Percentiles rank a stretch among this genome's conserved stretches.
Evolutionary conservation across 2,113 vertebrate genomes (phyloP).

Genomic region (Oxyura jamaicensis): DNA sequence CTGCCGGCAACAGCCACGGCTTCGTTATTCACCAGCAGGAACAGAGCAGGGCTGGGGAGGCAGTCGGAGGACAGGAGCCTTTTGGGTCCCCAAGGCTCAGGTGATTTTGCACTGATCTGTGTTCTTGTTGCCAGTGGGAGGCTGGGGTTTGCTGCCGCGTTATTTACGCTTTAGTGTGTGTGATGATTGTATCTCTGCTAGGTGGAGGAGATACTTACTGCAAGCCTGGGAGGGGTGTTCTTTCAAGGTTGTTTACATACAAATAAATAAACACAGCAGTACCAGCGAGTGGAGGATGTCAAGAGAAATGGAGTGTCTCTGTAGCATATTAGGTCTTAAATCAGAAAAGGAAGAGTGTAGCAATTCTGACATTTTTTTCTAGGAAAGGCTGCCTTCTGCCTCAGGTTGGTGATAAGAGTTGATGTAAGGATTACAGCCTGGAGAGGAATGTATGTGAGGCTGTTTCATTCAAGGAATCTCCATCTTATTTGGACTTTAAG

Average conservation of each 20-base stretch:
- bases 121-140: background rate
- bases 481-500: background rate
- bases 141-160: background rate
- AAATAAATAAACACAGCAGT: conserved; percentile 1
- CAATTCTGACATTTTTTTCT: background rate
- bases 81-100: background rate
- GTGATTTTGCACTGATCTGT: background rate
- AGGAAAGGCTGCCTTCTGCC: background rate
- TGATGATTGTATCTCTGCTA: background rate
- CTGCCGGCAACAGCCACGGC: background rate
- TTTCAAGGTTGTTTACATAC: background rate
- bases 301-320: background rate
- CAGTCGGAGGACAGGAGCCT: background rate
- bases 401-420: background rate
- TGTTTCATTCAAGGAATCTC: background rate
- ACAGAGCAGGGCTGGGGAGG: background rate
- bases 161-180: background rate
- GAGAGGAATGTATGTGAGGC: background rate
- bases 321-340: background rate
- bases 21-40: background rate
- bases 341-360: background rate
- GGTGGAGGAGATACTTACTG: background rate
- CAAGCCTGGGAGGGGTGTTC: background rate
- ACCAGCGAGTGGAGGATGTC: background rate
- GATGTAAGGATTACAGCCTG: background rate